Percentiles rank a stretch among this genome's conserved stretches.
phyloP scores from a whole-genome alignment of 2,797 vertebrate genomes.

The Hyperoplus immaculatus region DNA sequence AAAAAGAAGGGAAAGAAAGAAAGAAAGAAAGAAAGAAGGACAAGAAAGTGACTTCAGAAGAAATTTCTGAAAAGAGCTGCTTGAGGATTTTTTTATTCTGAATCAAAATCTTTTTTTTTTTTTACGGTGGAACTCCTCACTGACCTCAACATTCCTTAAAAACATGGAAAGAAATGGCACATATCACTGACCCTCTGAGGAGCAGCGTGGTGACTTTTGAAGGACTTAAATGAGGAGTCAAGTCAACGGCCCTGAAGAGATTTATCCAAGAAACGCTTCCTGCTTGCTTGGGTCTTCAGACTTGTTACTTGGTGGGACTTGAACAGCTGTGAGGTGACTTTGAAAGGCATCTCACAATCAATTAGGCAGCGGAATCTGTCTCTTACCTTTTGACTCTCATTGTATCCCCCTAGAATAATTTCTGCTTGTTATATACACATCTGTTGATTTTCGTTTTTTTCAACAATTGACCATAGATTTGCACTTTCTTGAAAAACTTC shows the following conservation, averaged over 20 bases:
- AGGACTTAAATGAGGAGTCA: conserved; percentile 6
- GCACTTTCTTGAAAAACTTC: background rate
- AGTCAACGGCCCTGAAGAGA: background rate
- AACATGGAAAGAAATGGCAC: conserved; percentile 40
- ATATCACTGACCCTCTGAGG: conserved; percentile 55
- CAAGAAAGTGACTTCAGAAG: conserved; percentile 20
- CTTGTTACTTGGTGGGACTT: conserved; percentile 12
- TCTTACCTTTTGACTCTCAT: background rate
- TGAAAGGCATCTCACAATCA: conserved; percentile 2
- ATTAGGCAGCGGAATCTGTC: background rate
- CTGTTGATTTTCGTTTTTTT: background rate
- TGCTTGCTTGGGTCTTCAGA: conserved; percentile 2
- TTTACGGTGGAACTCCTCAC: too few relatives aligned
- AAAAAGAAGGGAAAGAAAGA: conserved; percentile 24
- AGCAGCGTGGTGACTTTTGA: conserved; percentile 33
- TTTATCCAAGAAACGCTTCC: background rate
- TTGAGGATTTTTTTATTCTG: conserved; percentile 29
- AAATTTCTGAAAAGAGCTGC: conserved; percentile 26
- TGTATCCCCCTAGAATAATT: background rate
- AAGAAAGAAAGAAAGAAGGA: conserved; percentile 12
- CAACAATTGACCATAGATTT: background rate
- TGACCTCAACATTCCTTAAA: conserved; percentile 18
- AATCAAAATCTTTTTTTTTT: too few relatives aligned
- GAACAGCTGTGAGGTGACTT: conserved; percentile 20
- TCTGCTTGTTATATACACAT: background rate